phyloP scores from a whole-genome alignment of 2,113 vertebrate genomes.

The Hydropotes inermis region DNA sequence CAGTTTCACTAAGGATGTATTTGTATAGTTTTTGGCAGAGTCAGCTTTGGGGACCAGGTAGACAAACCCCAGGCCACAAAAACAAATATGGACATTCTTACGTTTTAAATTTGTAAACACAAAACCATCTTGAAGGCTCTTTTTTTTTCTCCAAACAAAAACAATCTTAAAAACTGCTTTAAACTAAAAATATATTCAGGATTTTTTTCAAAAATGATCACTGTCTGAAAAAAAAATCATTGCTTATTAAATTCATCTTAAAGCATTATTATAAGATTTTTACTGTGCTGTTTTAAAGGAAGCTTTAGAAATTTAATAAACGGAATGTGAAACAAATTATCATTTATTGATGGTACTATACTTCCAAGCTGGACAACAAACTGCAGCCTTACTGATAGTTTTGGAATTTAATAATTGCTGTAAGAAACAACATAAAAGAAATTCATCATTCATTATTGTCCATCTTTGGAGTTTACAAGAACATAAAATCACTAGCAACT shows the following conservation, averaged over 20 bases:
- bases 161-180: background rate
- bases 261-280: background rate
- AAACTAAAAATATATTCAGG: background rate
- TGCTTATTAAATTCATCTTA: slow-evolving; percentile 26
- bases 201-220: background rate
- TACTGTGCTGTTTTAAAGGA: background rate
- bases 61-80: background rate
- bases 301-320: slow-evolving; percentile 44
- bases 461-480: background rate
- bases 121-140: background rate
- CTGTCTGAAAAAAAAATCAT: background rate
- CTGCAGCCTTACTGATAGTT: background rate
- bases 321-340: background rate
- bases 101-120: background rate
- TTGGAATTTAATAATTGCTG: background rate
- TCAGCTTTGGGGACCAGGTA: background rate
- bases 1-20: background rate
- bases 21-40: background rate
- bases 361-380: background rate
- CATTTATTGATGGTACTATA: background rate
- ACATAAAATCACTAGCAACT: background rate
- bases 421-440: background rate
- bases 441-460: background rate
- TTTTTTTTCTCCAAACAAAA: slow-evolving; percentile 12
- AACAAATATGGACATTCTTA: background rate